phyloP scores from a whole-genome alignment of 2,797 vertebrate genomes.

The Phalanger gymnotis region DNA sequence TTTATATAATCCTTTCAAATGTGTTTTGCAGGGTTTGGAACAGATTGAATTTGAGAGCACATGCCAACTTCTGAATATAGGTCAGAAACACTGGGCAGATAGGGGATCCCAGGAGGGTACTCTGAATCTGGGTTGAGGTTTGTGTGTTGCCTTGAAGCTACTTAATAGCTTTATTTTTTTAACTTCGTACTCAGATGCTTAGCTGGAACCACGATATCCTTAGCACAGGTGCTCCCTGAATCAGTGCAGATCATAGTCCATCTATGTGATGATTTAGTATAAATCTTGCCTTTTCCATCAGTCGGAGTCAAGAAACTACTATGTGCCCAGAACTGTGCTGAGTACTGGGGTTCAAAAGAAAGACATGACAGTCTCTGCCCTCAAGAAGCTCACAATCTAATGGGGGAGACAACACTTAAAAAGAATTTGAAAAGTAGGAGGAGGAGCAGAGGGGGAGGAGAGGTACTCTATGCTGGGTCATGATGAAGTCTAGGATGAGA shows the following conservation, averaged over 20 bases:
- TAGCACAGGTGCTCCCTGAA: background rate
- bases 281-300: background rate
- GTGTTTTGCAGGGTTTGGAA: background rate
- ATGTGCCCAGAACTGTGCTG: background rate
- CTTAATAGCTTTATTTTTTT: background rate
- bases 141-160: no score
- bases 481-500: background rate
- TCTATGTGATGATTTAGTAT: background rate
- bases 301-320: background rate
- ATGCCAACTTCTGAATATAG: background rate
- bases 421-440: background rate
- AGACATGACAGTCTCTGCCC: background rate
- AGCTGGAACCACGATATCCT: no score
- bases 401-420: background rate
- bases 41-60: background rate
- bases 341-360: background rate
- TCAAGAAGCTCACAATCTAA: background rate
- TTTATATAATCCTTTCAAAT: background rate
- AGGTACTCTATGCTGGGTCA: background rate
- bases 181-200: background rate
- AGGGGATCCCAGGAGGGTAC: background rate
- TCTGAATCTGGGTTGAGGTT: background rate
- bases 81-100: background rate
- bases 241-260: background rate
- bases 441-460: background rate